Conservation (phyloP, 1,140 invertebrate species). For the Drosophila bocqueti region DNA sequence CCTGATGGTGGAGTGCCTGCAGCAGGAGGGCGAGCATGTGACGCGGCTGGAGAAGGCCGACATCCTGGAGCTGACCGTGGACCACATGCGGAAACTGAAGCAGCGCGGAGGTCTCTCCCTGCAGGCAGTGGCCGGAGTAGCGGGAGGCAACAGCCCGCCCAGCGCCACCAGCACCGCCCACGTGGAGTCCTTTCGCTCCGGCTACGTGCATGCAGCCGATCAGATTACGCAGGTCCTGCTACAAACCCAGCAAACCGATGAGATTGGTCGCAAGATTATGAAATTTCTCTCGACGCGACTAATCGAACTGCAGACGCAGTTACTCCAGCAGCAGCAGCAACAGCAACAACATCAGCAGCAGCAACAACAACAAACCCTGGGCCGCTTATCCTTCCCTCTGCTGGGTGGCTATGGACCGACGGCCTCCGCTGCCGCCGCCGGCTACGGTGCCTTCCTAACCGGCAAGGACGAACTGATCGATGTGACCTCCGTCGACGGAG, state of each 20-base stretch:
- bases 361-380: constrained; percentile 42
- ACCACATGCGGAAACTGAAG: constrained; percentile 94
- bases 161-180: constrained; percentile 85
- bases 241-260: constrained; percentile 91
- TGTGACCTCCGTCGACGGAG: constrained; percentile 78
- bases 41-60: constrained; percentile 98
- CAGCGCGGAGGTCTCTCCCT: constrained; percentile 78
- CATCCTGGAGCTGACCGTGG: constrained; percentile 98
- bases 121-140: constrained; percentile 82
- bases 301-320: constrained; percentile 87
- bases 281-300: constrained; percentile 93
- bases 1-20: constrained; percentile 95
- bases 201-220: constrained; percentile 96
- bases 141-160: constrained; percentile 12
- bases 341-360: constrained; percentile 45
- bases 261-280: constrained; percentile 93
- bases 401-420: constrained; percentile 61
- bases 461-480: constrained; percentile 79
- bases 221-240: constrained; percentile 94
- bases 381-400: constrained; percentile 63
- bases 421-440: constrained; percentile 63
- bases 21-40: constrained; percentile 93
- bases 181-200: constrained; percentile 93
- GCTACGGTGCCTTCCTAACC: constrained; percentile 61
- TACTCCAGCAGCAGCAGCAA: constrained; percentile 68